phyloP scores from a whole-genome alignment of 2,113 vertebrate species.

The Nothoprocta perdicaria region DNA sequence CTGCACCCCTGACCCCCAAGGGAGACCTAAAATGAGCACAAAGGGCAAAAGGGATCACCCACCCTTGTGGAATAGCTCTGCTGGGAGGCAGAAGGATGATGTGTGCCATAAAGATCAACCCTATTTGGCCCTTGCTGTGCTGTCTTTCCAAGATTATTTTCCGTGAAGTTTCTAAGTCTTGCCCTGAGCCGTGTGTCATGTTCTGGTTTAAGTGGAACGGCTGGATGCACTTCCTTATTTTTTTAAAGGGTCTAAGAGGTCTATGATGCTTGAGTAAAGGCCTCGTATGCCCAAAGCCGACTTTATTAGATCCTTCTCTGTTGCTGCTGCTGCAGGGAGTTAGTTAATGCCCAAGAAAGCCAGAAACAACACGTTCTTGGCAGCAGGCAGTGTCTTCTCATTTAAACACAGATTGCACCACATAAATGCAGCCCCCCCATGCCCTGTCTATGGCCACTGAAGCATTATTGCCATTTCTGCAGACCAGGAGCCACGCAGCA shows the following conservation, averaged over 20 bases:
- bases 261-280: neutral
- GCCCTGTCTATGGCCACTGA: neutral
- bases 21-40: accelerated
- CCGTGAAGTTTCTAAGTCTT: neutral
- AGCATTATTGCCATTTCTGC: neutral
- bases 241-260: neutral
- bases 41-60: accelerated
- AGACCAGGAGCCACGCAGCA: accelerated
- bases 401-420: neutral
- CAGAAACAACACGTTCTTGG: neutral
- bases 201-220: neutral
- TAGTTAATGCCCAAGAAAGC: neutral
- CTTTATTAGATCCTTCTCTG: neutral
- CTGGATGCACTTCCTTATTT: neutral
- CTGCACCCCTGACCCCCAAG: accelerated
- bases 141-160: neutral
- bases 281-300: neutral
- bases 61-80: neutral
- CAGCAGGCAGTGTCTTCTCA: neutral
- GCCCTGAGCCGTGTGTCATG: accelerated
- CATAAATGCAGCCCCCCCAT: neutral
- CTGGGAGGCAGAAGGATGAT: neutral
- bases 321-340: neutral
- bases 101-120: neutral
- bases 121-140: neutral